Evolutionary conservation across 64 coral and sea anemone species (phyloP), one percentile per base, ranked within the genome.

Genomic region (Stichodactyla mertensii): DNA sequence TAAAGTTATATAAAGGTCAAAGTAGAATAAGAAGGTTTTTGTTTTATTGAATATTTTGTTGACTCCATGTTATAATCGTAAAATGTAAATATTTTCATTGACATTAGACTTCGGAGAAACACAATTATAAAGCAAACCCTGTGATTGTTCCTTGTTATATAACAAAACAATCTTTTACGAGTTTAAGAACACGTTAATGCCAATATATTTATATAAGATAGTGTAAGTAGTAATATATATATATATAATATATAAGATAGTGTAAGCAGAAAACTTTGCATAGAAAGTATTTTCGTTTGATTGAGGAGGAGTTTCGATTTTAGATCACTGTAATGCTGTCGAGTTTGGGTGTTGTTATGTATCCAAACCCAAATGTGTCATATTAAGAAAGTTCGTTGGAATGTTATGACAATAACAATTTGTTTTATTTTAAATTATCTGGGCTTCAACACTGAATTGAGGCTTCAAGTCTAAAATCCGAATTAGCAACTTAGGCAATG

Each of bases 381-480:
- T 81, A 23, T 81, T 81, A 55, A 53, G 78, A 81, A 81, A 81
- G 78, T 53, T 22, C 15, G 78, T 54, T 53, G 78, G 78, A 81
- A 81, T 81, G 78, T 81, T 81, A 81, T 81, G 78, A 81, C 78
- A 81, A 81, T 52, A 81, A 81, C 51, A 81, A 52, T 52, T 81
- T 81, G 20, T 53, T 81, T 54, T 81, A 55, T 81, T 53, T 53
- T 81, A 81, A 15, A 53, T 52, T 10, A 19, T 54, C 6, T 81
- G 4, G 31, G 16, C 51, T 19, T 31, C 15, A 54, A 81, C 36
- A 12, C 78, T 55, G 54, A 81, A 55, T 19, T 55, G 78, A 53
- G 78, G 53, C 78, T 15, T 55, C 7, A 23, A 74, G 27, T 12
- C 69, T 27, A 9, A 74, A 74, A 23, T 15, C 16, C 7, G 13